phyloP scores from a whole-genome alignment of 2,888 invertebrate genomes.

The Endotricha flammealis region DNA sequence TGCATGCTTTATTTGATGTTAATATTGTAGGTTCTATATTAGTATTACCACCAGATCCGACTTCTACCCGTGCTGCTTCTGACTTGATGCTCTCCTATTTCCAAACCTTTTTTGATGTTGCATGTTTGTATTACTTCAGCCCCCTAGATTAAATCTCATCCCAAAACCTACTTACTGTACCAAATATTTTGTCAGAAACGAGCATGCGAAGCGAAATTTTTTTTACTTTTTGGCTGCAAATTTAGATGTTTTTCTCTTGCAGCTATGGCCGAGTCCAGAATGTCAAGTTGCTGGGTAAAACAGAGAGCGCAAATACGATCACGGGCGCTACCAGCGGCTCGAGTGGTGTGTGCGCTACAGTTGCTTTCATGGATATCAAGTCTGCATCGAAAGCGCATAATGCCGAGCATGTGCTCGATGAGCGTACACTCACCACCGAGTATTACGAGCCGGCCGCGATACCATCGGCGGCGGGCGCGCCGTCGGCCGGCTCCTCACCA shows the following conservation, averaged over 20 bases:
- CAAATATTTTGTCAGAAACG: no score
- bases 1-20: no score
- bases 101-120: no score
- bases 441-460: constrained; percentile 93
- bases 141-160: no score
- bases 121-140: no score
- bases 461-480: constrained; percentile 79
- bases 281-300: constrained; percentile 91
- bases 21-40: no score
- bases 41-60: no score
- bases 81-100: no score
- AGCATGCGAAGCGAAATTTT: no score
- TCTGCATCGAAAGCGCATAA: constrained; percentile 96
- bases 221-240: constrained; percentile 22
- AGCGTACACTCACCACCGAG: constrained; percentile 91
- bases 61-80: no score
- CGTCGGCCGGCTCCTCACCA: constrained; percentile 74
- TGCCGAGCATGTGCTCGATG: constrained; percentile 92
- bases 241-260: constrained; percentile 55
- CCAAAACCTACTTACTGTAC: no score
- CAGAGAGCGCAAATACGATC: constrained; percentile 64
- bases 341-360: constrained; percentile 89
- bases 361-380: constrained; percentile 98
- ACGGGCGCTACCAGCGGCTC: constrained; percentile 72
- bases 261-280: constrained; percentile 99